phyloP scores from a whole-genome alignment of 2,888 invertebrate species.

The Yponomeuta sedellus region DNA sequence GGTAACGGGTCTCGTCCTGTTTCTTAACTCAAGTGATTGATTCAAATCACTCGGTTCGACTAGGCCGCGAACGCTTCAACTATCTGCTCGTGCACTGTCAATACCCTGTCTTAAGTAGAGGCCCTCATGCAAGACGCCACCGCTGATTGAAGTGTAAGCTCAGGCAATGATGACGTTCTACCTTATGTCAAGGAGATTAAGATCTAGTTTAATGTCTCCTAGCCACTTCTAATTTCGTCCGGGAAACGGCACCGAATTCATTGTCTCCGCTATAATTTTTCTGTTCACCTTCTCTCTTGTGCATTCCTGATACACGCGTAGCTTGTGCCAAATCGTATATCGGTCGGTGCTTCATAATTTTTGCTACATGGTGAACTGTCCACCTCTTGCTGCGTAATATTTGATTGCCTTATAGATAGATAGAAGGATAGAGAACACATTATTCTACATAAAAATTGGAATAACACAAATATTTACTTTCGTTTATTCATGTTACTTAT shows the following conservation, averaged over 20 bases:
- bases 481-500: no score
- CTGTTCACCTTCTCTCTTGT: neutral
- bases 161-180: neutral
- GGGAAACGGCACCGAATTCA: neutral
- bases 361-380: neutral
- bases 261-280: neutral
- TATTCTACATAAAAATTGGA: no score
- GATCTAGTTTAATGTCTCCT: neutral
- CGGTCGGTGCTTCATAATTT: neutral
- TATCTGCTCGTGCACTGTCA: no score
- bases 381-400: no score
- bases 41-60: no score
- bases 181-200: neutral
- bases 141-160: neutral
- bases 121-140: neutral
- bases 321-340: slow-evolving; percentile 2
- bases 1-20: no score
- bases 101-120: neutral
- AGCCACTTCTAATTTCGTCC: neutral
- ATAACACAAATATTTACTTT: no score
- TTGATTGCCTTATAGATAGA: no score
- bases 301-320: neutral
- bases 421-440: no score
- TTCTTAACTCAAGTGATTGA: no score
- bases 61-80: no score